Evolutionary conservation across 1,140 invertebrate species (phyloP), one percentile per base, ranked within the genome.

Genomic region (Macrobrachium nipponense): DNA sequence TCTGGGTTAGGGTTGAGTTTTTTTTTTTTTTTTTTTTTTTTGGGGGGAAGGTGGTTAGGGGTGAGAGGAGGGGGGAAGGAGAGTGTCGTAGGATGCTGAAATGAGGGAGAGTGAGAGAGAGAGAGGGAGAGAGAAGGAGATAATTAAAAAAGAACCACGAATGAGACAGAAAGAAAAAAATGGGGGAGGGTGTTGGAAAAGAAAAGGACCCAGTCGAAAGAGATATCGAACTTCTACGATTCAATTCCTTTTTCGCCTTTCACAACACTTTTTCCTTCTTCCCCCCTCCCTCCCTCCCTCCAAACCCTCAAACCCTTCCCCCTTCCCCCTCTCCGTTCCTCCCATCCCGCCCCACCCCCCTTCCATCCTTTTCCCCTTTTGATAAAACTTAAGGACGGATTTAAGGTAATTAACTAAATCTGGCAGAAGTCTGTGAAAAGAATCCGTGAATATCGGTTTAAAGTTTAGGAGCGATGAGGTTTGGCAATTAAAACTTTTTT

Each of bases 321-420:
- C 2, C 43, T n/a, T 58, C 17, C 36, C 0, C 73, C 43, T 12
- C 73, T 18, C 36, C 11, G 5, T 51, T 5, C 20, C 73, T 76
- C 73, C 73, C 58, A 2, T 27, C 36, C 36, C 36, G 1, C 72
- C 15, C 43, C 73, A 23, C 20, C 44, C 23, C 17, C 36, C 73
- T 17, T 20, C 73, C 44, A 18, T 43, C 73, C 43, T 17, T 43
- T n/a, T 18, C 36, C 73, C 73, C 59, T 44, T 76, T 58, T 76
- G 44, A 76, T 76, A 76, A 76, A 76, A 76, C 73, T 76, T 76
- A 58, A 44, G 59, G 27, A 58, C 43, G 44, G 73, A 27, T 76
- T 76, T 76, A 76, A 76, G 73, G 73, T 76, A 76, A 76, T 76
- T 76, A 76, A 76, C 73, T 76, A 76, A 76, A 76, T 76, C 73